Conservation (phyloP, 2,888 invertebrate species). For the Tenthredo scrophulariae region DNA sequence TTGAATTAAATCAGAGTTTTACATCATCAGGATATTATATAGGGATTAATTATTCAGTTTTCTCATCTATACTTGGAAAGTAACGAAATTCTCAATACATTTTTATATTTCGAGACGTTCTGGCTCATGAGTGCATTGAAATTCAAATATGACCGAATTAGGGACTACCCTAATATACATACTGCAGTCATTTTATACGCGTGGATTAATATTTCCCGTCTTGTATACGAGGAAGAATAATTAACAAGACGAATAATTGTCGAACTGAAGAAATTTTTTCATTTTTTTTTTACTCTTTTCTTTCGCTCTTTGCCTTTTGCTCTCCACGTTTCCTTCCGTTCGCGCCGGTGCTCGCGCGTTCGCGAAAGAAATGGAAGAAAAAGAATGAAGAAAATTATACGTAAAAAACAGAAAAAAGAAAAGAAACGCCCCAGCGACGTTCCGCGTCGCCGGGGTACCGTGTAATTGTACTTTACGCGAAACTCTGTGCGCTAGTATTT, state of each 20-base stretch:
- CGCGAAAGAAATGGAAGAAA: not conserved
- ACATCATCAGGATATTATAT: too few species aligned
- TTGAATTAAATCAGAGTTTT: too few species aligned
- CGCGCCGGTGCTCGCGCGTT: not conserved
- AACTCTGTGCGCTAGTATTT: conserved; percentile 39
- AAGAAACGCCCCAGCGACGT: not conserved
- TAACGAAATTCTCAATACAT: too few species aligned
- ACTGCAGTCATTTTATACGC: too few species aligned
- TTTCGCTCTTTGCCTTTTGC: not conserved
- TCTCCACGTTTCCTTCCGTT: not conserved
- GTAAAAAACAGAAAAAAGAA: not conserved
- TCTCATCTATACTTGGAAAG: too few species aligned
- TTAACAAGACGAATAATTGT: not conserved
- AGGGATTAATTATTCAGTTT: too few species aligned
- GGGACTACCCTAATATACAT: too few species aligned
- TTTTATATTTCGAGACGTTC: too few species aligned
- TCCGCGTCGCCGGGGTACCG: conserved; percentile 33
- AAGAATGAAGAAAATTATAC: not conserved
- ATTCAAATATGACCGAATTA: too few species aligned
- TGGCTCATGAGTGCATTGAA: too few species aligned
- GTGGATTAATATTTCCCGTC: too few species aligned
- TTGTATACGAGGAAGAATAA: not conserved
- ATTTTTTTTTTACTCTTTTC: too few species aligned
- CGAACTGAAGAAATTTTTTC: not conserved
- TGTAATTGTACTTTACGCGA: conserved; percentile 51